Conservation (phyloP, 1,140 invertebrate species). For the Patella vulgata region DNA sequence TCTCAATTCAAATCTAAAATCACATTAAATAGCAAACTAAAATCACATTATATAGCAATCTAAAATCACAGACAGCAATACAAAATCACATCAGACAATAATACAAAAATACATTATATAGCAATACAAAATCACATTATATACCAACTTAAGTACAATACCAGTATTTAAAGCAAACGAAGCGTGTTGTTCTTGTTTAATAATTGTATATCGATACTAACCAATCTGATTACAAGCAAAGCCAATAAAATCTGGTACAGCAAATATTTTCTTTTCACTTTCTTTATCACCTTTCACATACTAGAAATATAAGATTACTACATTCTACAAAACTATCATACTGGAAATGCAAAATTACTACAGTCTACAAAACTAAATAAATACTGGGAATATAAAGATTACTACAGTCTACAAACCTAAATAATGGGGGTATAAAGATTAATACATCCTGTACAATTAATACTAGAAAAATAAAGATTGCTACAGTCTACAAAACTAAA, state of each 20-base stretch:
- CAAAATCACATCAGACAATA: too few relatives aligned
- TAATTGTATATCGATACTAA: slow-evolving; percentile 20
- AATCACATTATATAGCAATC: too few relatives aligned
- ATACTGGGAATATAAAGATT: too few relatives aligned
- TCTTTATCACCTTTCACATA: slow-evolving; percentile 41
- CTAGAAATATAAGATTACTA: too few relatives aligned
- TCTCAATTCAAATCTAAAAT: too few relatives aligned
- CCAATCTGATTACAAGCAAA: slow-evolving; percentile 61
- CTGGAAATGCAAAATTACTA: too few relatives aligned
- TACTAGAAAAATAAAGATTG: neutral
- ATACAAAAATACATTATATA: too few relatives aligned
- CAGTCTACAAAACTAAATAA: too few relatives aligned
- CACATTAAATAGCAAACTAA: too few relatives aligned
- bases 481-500: neutral
- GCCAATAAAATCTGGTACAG: slow-evolving; percentile 64
- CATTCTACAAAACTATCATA: too few relatives aligned
- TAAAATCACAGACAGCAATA: too few relatives aligned
- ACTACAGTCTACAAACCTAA: neutral
- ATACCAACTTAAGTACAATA: neutral
- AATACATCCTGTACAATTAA: neutral
- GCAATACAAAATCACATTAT: neutral
- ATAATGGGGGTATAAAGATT: neutral
- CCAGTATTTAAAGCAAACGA: neutral
- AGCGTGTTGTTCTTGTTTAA: neutral
- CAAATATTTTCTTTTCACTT: slow-evolving; percentile 51